A percentile compares a stretch with the other conserved stretches of the same genome.
Evolutionary conservation across 1,140 invertebrate species (phyloP).

Genomic region (Halictus rubicundus): DNA sequence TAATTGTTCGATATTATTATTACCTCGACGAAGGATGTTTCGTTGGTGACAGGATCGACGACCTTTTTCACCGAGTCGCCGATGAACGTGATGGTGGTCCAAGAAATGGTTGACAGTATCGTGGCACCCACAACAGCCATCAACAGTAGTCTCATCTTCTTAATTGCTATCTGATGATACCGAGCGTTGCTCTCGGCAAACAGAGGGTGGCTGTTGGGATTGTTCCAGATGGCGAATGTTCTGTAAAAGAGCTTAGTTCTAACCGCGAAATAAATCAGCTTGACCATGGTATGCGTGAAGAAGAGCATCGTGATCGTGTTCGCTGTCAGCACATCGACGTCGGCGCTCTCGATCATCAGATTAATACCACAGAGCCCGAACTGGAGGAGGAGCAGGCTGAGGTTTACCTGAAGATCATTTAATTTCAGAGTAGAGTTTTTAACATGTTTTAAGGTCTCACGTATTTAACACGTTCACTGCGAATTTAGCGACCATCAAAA

Average conservation of each 20-base stretch:
- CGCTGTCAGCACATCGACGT: slow-evolving; percentile 89
- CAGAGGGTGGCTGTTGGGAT: slow-evolving; percentile 89
- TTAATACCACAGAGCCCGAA: slow-evolving; percentile 85
- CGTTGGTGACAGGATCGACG: slow-evolving; percentile 86
- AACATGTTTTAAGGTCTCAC: too few relatives aligned
- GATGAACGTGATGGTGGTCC: slow-evolving; percentile 89
- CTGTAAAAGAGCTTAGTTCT: slow-evolving; percentile 89
- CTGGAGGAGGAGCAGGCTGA: slow-evolving; percentile 84
- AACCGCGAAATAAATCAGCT: slow-evolving; percentile 86
- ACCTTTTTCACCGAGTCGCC: slow-evolving; percentile 86
- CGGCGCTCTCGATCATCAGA: slow-evolving; percentile 86
- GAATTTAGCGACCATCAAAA: too few relatives aligned
- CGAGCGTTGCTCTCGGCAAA: slow-evolving; percentile 90
- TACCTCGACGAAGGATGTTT: slow-evolving; percentile 84
- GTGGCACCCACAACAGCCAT: slow-evolving; percentile 85
- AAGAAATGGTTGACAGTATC: slow-evolving; percentile 82
- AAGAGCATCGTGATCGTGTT: slow-evolving; percentile 91
- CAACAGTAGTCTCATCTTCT: slow-evolving; percentile 88
- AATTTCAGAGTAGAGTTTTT: background rate
- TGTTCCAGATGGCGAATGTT: slow-evolving; percentile 89
- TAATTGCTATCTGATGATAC: slow-evolving; percentile 87
- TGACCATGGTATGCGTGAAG: slow-evolving; percentile 89
- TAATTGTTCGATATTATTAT: background rate
- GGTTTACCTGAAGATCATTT: slow-evolving; percentile 77
- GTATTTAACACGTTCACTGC: too few relatives aligned